A percentile compares a stretch with the other conserved stretches of the same genome.
Evolutionary conservation across 1,140 invertebrate species (phyloP).

Genomic region (Drosophila chauvacae): DNA sequence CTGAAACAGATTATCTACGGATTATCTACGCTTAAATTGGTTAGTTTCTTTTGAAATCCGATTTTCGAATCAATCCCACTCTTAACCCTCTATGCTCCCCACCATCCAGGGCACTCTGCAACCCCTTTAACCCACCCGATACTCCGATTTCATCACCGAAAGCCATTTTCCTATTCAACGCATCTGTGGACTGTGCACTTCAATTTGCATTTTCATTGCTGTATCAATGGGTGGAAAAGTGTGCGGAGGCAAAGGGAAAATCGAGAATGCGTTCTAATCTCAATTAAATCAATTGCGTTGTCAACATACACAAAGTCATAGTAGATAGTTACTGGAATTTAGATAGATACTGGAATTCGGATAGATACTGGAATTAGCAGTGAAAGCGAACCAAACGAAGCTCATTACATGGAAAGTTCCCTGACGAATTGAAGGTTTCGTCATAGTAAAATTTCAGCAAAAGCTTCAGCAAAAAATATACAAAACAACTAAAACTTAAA

Average conservation of each 20-base stretch:
- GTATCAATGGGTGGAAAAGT: conserved; percentile 25
- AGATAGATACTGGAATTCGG: conserved; percentile 1
- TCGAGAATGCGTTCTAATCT: conserved; percentile 38
- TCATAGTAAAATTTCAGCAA: conserved; percentile 14
- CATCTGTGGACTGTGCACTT: conserved; percentile 52
- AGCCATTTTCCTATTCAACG: conserved; percentile 18
- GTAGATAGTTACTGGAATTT: neutral
- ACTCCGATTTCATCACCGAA: conserved; percentile 22
- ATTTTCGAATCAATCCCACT: conserved; percentile 17
- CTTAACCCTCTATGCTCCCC: neutral
- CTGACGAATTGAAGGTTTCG: neutral
- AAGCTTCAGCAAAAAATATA: conserved; percentile 1
- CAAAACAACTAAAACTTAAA: neutral
- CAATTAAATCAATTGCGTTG: conserved; percentile 53
- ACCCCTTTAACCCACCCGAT: conserved; percentile 4
- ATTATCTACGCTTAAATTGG: conserved; percentile 16
- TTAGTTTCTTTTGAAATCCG: conserved; percentile 7
- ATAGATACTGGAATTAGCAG: conserved; percentile 3
- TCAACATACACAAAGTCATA: conserved; percentile 10
- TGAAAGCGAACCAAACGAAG: neutral
- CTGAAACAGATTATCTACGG: neutral
- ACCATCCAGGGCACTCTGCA: neutral
- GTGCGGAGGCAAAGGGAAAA: neutral
- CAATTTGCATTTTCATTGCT: conserved; percentile 58
- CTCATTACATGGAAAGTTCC: conserved; percentile 19